Evolutionary conservation across 2,797 vertebrate species (phyloP).

Genomic region (Cirrhinus molitorella): DNA sequence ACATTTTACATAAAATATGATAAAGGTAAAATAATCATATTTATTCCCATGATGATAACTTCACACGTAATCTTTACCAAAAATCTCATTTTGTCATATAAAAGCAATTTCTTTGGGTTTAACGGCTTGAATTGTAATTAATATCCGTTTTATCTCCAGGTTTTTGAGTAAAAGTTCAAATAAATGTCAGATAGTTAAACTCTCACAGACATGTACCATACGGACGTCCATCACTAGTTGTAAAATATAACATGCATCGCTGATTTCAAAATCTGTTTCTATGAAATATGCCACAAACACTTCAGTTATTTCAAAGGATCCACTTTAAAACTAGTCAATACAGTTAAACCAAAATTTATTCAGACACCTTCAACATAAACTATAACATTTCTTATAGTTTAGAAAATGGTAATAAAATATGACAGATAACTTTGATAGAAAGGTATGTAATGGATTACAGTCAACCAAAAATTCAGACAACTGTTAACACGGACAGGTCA

Average conservation of each 20-base stretch:
- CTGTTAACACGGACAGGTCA: too few relatives aligned
- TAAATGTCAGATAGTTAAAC: not conserved
- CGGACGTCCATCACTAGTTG: not conserved
- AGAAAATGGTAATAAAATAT: too few relatives aligned
- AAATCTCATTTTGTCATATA: not conserved
- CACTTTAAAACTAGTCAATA: too few relatives aligned
- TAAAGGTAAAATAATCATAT: conserved; percentile 6
- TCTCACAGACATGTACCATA: not conserved
- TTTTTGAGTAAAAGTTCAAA: not conserved
- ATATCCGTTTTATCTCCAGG: not conserved
- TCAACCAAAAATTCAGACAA: too few relatives aligned
- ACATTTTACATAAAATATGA: conserved; percentile 8
- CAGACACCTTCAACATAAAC: too few relatives aligned
- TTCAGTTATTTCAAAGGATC: not conserved
- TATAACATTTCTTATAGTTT: too few relatives aligned
- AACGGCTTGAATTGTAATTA: not conserved
- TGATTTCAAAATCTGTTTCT: not conserved
- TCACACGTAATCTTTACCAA: not conserved
- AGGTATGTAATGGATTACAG: too few relatives aligned
- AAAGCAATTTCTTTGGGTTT: conserved; percentile 9
- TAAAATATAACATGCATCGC: not conserved
- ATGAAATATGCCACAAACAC: too few relatives aligned
- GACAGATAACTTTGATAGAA: too few relatives aligned
- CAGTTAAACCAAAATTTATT: too few relatives aligned
- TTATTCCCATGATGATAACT: not conserved